Percentiles rank a stretch among this genome's conserved stretches.
phyloP scores from a whole-genome alignment of 2,113 vertebrate genomes.

The Nanorana parkeri region DNA sequence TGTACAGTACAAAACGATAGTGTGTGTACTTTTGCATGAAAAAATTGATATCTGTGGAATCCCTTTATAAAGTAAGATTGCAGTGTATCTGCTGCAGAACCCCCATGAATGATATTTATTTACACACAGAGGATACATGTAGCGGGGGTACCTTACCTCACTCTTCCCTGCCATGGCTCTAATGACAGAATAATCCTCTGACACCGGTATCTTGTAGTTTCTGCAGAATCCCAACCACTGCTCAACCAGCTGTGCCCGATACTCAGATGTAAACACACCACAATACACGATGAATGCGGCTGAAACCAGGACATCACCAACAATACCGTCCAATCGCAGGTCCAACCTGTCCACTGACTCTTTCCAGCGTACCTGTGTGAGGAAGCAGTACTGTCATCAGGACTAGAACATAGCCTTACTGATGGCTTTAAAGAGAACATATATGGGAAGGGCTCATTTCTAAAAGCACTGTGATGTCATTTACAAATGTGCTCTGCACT shows the following conservation, averaged over 20 bases:
- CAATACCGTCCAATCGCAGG: slow-evolving; percentile 54
- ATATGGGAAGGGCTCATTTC: too few species aligned
- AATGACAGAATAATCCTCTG: slow-evolving; percentile 60
- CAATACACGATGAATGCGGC: slow-evolving; percentile 59
- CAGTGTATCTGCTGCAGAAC: too few species aligned
- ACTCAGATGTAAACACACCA: slow-evolving; percentile 61
- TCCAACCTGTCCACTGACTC: slow-evolving; percentile 57
- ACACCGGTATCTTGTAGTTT: slow-evolving; percentile 50
- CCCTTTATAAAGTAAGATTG: too few species aligned
- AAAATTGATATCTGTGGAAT: too few species aligned
- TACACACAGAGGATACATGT: neutral
- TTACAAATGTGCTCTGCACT: too few species aligned
- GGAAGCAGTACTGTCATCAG: too few species aligned
- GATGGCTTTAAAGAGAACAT: too few species aligned
- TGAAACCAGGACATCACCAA: slow-evolving; percentile 59
- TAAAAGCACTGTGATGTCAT: too few species aligned
- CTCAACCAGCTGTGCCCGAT: slow-evolving; percentile 32
- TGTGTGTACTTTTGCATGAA: too few species aligned
- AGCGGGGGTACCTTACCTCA: slow-evolving; percentile 41
- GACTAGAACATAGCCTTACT: too few species aligned
- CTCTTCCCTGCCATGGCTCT: slow-evolving; percentile 59
- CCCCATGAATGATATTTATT: too few species aligned
- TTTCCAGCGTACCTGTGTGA: slow-evolving; percentile 68
- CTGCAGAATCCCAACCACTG: slow-evolving; percentile 53
- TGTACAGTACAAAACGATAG: too few species aligned